These are phyloP conservation scores for Lipophrys pholis DNA, from an alignment of 2,113 vertebrate genomes.

Conservation along the genomic window DNA sequence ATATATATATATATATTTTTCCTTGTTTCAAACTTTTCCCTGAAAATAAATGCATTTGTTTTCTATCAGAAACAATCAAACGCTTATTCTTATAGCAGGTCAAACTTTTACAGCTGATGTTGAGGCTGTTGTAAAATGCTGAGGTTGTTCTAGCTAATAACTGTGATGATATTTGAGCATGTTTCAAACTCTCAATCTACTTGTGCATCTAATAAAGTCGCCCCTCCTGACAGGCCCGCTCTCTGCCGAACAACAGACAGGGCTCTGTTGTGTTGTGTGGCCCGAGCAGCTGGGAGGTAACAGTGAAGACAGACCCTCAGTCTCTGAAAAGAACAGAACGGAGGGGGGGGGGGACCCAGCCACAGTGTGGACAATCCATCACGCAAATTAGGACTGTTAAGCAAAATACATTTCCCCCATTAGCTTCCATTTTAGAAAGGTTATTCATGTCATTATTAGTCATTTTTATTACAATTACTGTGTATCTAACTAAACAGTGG, in stretches of 20 bases:
- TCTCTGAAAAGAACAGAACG: constrained; percentile 88
- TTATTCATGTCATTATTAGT: too few relatives aligned
- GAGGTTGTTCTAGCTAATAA: constrained; percentile 85
- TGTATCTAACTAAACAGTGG: background rate
- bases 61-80: background rate
- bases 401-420: constrained; percentile 36
- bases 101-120: background rate
- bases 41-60: background rate
- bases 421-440: background rate
- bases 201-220: constrained; percentile 93
- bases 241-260: constrained; percentile 93
- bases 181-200: constrained; percentile 91
- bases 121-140: constrained; percentile 14
- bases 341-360: constrained; percentile 75
- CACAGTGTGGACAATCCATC: constrained; percentile 83
- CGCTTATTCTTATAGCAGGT: background rate
- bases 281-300: constrained; percentile 93
- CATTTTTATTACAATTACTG: background rate
- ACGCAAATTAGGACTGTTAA: constrained; percentile 73
- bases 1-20: background rate
- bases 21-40: background rate
- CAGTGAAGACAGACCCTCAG: constrained; percentile 91
- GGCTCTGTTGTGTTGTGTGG: constrained; percentile 91
- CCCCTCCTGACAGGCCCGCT: constrained; percentile 88
- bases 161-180: constrained; percentile 91